Percentiles rank a stretch among this genome's conserved stretches.
Conservation (phyloP, 1,140 invertebrate species). For the Arctopsyche grandis region DNA sequence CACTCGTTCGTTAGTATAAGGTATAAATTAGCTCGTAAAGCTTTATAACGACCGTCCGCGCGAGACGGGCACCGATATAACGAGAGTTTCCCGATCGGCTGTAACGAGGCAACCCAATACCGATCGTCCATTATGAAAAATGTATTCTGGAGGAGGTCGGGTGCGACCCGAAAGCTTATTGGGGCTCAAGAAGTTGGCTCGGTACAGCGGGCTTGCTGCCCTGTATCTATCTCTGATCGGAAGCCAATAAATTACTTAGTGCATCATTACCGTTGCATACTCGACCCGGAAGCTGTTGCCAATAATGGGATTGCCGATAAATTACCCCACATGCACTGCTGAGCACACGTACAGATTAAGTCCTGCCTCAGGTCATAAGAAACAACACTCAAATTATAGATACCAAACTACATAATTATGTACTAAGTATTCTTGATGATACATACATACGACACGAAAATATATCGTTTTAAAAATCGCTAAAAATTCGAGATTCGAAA, state of each 20-base stretch:
- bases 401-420: not conserved
- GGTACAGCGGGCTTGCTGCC: not conserved
- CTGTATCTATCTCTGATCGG: slow-evolving; percentile 27
- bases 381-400: too few relatives aligned
- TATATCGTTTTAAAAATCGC: too few relatives aligned
- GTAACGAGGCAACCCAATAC: not conserved
- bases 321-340: slow-evolving; percentile 31
- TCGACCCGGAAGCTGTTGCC: slow-evolving; percentile 42
- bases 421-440: not conserved
- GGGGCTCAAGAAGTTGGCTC: slow-evolving; percentile 50
- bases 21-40: not conserved
- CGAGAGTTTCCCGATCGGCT: not conserved
- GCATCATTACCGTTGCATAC: slow-evolving; percentile 47
- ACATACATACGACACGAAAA: too few relatives aligned
- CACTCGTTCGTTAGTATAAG: too few relatives aligned
- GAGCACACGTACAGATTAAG: not conserved
- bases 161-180: slow-evolving; percentile 40
- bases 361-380: not conserved
- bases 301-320: slow-evolving; percentile 52
- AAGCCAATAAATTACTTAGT: slow-evolving; percentile 53
- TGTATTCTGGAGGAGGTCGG: slow-evolving; percentile 21
- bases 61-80: not conserved
- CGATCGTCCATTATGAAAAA: slow-evolving; percentile 36
- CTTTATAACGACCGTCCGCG: not conserved
- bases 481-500: too few relatives aligned